Evolutionary conservation across 2,113 vertebrate genomes (phyloP), one percentile per base, ranked within the genome.

Genomic region (Fregetta grallaria): DNA sequence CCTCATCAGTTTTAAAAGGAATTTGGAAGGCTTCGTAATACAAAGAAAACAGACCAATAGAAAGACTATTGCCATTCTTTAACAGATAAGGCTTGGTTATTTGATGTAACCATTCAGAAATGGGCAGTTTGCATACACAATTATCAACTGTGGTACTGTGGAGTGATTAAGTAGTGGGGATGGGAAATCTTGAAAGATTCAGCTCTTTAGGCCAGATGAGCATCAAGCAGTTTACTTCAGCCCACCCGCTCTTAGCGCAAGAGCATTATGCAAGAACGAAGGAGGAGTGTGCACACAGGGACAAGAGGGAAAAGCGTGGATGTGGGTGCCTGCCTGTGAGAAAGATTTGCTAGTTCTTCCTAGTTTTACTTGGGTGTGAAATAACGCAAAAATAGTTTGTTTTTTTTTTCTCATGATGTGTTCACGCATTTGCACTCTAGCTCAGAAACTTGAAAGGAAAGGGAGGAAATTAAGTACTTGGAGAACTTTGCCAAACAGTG

Each of bases 351-450:
- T 88, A 65, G 75, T 12, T 96, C 91, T 92, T 85, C 88, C 83
- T 77, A n/a, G 95, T 72, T 86, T 80, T 88, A 67, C 86, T 93
- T 77, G 72, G 86, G 96, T 95, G 92, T 81, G 88, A 97, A 97
- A 53, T 72, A 78, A 91, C 1, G 2, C 78, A 90, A 84, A 95
- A 88, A 76, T 73, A 87, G 76, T 9, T 18, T 4, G 4, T 10
- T 29, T 3, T 61, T 72, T 71, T 52, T 30, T 40, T 52, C 90
- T 63, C 68, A 88, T 73, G 88, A 88, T 63, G 10, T 4, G 8
- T 95, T 91, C 89, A 93, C 5, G 7, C 56, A 36, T 93, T 95
- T 88, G 68, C 82, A 83, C 63, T 90, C 30, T 17, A 71, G 76
- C 72, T 90, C 53, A 79, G 67, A 86, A 90, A 81, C 65, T 40